These are phyloP conservation scores for Procambarus virginalis DNA, from an alignment of 1,140 invertebrate genomes.

Conservation along the genomic window DNA sequence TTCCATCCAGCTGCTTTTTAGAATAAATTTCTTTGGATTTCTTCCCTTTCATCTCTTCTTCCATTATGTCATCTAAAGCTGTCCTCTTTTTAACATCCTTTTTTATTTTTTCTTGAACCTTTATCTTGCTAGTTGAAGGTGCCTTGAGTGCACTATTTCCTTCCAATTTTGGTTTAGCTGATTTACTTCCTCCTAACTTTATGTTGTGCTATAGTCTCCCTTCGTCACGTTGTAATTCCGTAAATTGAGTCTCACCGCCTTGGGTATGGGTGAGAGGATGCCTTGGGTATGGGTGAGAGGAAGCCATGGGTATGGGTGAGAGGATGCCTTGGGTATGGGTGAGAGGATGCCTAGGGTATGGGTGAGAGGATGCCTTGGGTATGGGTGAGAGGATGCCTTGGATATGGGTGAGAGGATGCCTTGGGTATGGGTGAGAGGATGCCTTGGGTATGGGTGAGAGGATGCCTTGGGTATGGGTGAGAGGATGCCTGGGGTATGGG, in stretches of 20 bases:
- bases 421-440: too few relatives aligned
- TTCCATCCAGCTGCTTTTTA: constrained; percentile 72
- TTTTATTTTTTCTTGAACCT: constrained; percentile 21
- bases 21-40: constrained; percentile 75
- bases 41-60: constrained; percentile 84
- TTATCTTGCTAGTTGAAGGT: constrained; percentile 47
- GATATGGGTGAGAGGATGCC: too few relatives aligned
- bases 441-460: too few relatives aligned
- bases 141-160: constrained; percentile 8
- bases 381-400: too few relatives aligned
- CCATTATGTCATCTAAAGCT: constrained; percentile 88
- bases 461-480: too few relatives aligned
- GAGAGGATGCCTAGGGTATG: too few relatives aligned
- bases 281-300: too few relatives aligned
- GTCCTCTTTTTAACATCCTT: constrained; percentile 73
- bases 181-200: constrained; percentile 70
- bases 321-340: too few relatives aligned
- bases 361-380: too few relatives aligned
- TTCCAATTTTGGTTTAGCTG: not conserved
- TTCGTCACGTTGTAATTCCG: constrained; percentile 83
- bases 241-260: constrained; percentile 79
- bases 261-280: too few relatives aligned
- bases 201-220: constrained; percentile 79
- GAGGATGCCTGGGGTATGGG: too few relatives aligned
- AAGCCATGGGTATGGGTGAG: too few relatives aligned